Base-by-base conservation (phyloP, 2,888 invertebrate genomes). In the Scelioninae gen. 1 region DNA sequence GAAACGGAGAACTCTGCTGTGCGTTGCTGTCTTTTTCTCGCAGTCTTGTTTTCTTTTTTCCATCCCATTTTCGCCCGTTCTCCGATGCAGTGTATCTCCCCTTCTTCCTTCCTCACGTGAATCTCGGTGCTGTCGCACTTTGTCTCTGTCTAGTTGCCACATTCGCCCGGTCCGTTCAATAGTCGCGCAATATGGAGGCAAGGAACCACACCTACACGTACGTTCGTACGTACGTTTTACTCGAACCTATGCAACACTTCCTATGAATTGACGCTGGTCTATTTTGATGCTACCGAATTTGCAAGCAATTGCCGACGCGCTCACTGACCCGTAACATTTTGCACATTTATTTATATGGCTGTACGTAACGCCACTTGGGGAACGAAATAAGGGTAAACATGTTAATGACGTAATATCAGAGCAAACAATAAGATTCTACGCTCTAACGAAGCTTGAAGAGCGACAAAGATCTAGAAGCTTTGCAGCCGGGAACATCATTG, bases 151-250 rank as follows among this genome's bases (percentile, higher is more conserved):
- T 23, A 68, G 66, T 75, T 53, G 49, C 66, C 66, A 38, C 53
- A 49, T 72, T 69, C 29, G 16, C 56, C 49, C 53, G 29, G 62
- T 53, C 56, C 82, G 85, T 85, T 88, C 87, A 68, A 87, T 85
- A 85, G 82, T 86, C 84, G 85, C 85, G 84, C 85, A 87, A 88
- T 87, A 83, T 82, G 72, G 78, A 78, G 69, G 49, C 72, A 82
- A 82, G 79, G 82, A 85, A 85, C 78, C 84, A 68, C 85, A 79
- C 85, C 85, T 85, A 85, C 72, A 83, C 85, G 69, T 38, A 47
- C 51, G n/a, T 43, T n/a, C n/a, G n/a, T n/a, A n/a, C n/a, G 15
- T 31, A 65, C 31, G 40, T 68, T 47, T 43, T 11, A 23, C 49
- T 31, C 43, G 53, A 65, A 76, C 63, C 38, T 62, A 10, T 16